Conservation (phyloP, 2,888 invertebrate species). For the Xylocampa areola region DNA sequence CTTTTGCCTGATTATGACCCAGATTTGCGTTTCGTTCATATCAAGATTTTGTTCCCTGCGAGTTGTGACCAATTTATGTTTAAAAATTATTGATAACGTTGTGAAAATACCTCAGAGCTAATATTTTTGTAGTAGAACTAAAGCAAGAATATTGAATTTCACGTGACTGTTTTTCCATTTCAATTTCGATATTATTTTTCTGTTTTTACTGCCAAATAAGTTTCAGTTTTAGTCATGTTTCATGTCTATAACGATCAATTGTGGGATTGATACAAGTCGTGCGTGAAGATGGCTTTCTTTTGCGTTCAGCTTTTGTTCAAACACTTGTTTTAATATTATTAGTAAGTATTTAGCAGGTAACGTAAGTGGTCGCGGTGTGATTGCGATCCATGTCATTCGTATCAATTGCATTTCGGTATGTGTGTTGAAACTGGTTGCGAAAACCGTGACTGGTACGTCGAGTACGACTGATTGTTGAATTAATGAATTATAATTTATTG, state of each 20-base stretch:
- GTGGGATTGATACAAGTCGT: constrained; percentile 60
- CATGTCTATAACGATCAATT: constrained; percentile 51
- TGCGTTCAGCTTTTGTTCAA: constrained; percentile 34
- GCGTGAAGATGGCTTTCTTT: constrained; percentile 65
- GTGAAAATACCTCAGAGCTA: constrained; percentile 17
- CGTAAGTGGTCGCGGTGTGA: constrained; percentile 58
- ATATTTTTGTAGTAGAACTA: constrained; percentile 11
- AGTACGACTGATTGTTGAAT: constrained; percentile 39
- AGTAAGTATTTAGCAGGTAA: constrained; percentile 35
- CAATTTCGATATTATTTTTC: constrained; percentile 1
- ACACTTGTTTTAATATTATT: constrained; percentile 23
- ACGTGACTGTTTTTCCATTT: not conserved
- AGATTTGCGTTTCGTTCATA: constrained; percentile 18
- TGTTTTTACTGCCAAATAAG: constrained; percentile 50
- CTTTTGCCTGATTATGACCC: constrained; percentile 24
- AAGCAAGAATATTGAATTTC: constrained; percentile 13
- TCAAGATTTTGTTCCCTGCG: constrained; percentile 4
- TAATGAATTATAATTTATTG: constrained; percentile 31
- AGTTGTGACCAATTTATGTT: constrained; percentile 8
- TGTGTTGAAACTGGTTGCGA: constrained; percentile 50
- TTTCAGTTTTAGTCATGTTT: constrained; percentile 68
- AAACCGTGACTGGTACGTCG: constrained; percentile 46
- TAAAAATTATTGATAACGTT: constrained; percentile 13
- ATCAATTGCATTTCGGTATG: constrained; percentile 60
- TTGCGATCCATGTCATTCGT: constrained; percentile 64